These are phyloP conservation scores for Hirtodrosophila confusa DNA, from an alignment of 2,888 invertebrate species.

Conservation along the genomic window DNA sequence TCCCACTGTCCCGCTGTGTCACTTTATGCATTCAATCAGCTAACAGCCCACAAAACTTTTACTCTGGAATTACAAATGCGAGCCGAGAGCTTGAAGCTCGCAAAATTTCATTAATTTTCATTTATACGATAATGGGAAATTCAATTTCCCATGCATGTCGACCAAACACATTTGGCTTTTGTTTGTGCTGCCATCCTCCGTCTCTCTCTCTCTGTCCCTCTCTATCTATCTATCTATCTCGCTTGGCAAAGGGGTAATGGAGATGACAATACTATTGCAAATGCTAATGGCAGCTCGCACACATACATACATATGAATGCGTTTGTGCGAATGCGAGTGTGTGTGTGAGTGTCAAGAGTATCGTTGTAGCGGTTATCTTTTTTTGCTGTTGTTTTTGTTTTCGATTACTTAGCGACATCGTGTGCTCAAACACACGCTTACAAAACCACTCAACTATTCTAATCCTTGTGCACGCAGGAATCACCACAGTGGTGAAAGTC, in stretches of 20 bases:
- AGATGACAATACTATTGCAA: conserved; percentile 51
- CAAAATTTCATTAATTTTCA: conserved; percentile 70
- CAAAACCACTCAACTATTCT: conserved; percentile 8
- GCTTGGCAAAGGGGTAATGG: conserved; percentile 57
- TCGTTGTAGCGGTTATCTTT: conserved; percentile 34
- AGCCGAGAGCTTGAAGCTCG: conserved; percentile 31
- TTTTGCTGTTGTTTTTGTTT: conserved; percentile 8
- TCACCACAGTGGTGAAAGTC: no score
- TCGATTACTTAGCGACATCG: conserved; percentile 51
- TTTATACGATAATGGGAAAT: conserved; percentile 72
- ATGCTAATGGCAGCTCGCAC: conserved; percentile 61
- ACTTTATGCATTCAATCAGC: conserved; percentile 66
- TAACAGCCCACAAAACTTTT: conserved; percentile 49
- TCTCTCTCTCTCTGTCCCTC: background rate
- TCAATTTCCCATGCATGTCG: conserved; percentile 61
- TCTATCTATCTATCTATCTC: background rate
- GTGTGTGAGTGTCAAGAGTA: conserved; percentile 31
- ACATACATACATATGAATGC: background rate
- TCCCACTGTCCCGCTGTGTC: conserved; percentile 7
- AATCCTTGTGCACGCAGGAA: no score
- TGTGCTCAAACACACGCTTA: no score
- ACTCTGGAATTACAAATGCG: conserved; percentile 43
- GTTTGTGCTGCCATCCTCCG: background rate
- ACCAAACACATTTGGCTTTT: conserved; percentile 35
- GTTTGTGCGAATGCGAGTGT: conserved; percentile 1